Percentiles rank a stretch among this genome's conserved stretches.
Evolutionary conservation across 2,113 vertebrate species (phyloP).

Genomic region (Salvator merianae): DNA sequence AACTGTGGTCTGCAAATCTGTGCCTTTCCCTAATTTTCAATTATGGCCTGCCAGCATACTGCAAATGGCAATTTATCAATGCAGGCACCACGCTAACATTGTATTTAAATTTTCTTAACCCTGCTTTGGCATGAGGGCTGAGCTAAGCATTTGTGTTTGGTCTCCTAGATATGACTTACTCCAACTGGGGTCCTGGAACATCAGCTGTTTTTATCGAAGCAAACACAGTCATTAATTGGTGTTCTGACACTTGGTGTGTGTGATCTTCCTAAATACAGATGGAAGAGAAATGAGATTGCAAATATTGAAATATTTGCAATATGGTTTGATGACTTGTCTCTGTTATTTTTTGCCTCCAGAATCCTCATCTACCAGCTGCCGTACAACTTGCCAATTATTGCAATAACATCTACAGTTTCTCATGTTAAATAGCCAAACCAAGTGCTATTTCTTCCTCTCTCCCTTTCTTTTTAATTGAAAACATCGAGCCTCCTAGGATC

Average conservation of each 20-base stretch:
- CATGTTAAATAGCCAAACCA: not conserved
- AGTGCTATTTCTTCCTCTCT: not conserved
- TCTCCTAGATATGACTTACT: not conserved
- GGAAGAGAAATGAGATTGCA: slow-evolving; percentile 57
- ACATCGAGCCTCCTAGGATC: slow-evolving; percentile 3
- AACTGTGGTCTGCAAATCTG: not conserved
- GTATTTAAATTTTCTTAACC: not conserved
- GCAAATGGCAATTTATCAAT: no score
- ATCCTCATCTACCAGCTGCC: slow-evolving; percentile 59
- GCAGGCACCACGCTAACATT: not conserved
- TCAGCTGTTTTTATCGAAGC: not conserved
- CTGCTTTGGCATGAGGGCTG: not conserved
- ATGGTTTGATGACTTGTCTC: slow-evolving; percentile 52
- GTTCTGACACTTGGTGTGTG: slow-evolving; percentile 25
- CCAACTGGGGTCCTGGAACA: not conserved
- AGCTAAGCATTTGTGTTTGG: not conserved
- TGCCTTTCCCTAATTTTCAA: not conserved
- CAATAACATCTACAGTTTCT: slow-evolving; percentile 26
- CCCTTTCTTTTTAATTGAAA: slow-evolving; percentile 10
- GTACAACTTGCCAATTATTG: slow-evolving; percentile 62
- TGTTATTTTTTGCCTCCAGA: slow-evolving; percentile 25
- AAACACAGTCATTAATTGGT: slow-evolving; percentile 9
- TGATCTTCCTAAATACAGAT: slow-evolving; percentile 33
- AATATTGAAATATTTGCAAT: slow-evolving; percentile 72
- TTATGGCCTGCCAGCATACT: not conserved